Evolutionary conservation across 92 coral and sea anemone species (phyloP), one percentile per base, ranked within the genome.

Genomic region (Phymanthus crucifer): DNA sequence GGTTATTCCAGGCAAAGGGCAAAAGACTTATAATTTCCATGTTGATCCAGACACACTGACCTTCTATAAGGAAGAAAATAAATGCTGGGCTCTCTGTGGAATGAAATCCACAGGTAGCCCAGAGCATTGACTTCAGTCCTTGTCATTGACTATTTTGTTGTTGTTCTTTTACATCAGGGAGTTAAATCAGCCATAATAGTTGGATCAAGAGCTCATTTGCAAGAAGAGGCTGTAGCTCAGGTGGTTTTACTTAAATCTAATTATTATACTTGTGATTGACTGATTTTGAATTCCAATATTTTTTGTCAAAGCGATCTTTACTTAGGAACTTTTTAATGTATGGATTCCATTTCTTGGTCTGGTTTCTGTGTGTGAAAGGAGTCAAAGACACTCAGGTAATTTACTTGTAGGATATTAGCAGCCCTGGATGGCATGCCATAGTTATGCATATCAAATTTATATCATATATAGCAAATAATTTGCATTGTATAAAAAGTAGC

Each of bases 331-430:
- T 95, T 64, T 77, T 95, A 64, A 95, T 95, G 99, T 93, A 89
- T 85, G 99, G 94, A 32, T 95, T 95, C 83, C 99, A 95, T 68
- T 95, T 95, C 83, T 88, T 95, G 79, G 99, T 95, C 40, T 95
- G 98, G 99, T 93, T 93, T 75, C 93, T 95, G 47, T 95, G 99
- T 87, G 99, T 95, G 11, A 87, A 91, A 80, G 99, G 99, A 69
- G 85, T 95, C 84, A 87, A 84, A 71, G 99, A 95, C 76, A 93
- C 99, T 19, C 99, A 95, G 95, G 99, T 93, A 79, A 72, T 54
- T n/a, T 0, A 54, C n/a, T 54, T 54, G 13, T 43, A 9, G 13
- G n/a, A 21, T 54, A 54, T 33, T 16, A 0, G 37, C 58, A 47
- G 67, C 34, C 47, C 17, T 32, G 33, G 21, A 24, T 81, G 36